Evolutionary conservation across 2,888 invertebrate species (phyloP).

Genomic region (Clepsis dumicolana): DNA sequence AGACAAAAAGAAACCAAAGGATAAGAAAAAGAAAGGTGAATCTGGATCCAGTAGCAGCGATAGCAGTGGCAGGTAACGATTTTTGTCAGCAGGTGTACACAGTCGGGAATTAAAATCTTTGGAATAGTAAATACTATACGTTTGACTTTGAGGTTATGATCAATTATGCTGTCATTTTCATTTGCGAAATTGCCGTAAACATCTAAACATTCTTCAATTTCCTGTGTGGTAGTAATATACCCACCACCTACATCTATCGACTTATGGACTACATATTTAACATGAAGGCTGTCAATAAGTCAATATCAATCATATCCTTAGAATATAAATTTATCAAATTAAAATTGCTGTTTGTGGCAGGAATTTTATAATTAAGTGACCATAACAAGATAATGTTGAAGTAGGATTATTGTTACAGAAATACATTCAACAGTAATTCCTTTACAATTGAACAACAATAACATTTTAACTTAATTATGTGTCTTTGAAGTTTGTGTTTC

Average conservation of each 20-base stretch:
- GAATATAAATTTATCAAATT: too few relatives aligned
- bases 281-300: neutral
- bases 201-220: neutral
- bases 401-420: neutral
- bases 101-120: neutral
- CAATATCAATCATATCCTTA: neutral
- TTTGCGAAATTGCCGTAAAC: neutral
- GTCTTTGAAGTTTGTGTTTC: too few relatives aligned
- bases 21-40: constrained; percentile 89
- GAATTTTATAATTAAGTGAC: neutral
- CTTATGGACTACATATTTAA: too few relatives aligned
- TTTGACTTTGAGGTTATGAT: constrained; percentile 6
- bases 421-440: neutral
- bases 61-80: constrained; percentile 88
- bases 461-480: too few relatives aligned
- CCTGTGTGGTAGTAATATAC: neutral
- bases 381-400: neutral
- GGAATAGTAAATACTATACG: neutral
- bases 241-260: neutral
- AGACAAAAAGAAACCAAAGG: constrained; percentile 89
- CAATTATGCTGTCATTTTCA: neutral
- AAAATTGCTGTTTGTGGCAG: too few relatives aligned
- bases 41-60: constrained; percentile 94
- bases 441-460: neutral
- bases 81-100: neutral